phyloP scores from a whole-genome alignment of 2,797 vertebrate species.

The Phoxinus dragarum region DNA sequence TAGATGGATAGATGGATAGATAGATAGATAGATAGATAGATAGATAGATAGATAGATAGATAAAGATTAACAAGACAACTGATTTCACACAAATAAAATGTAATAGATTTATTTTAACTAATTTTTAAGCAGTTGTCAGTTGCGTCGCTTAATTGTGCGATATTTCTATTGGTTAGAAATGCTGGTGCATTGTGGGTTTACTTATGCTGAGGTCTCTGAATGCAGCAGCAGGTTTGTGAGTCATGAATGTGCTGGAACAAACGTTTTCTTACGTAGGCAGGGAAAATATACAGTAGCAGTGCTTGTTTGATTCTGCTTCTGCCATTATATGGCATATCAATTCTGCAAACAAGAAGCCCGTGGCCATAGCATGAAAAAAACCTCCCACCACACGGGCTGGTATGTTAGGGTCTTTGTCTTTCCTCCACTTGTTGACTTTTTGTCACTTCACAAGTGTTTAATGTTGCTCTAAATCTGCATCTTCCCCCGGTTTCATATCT shows the following conservation, averaged over 20 bases:
- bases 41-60: neutral
- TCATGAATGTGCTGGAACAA: constrained; percentile 42
- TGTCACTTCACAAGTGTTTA: neutral
- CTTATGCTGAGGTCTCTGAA: constrained; percentile 33
- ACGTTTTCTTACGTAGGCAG: constrained; percentile 40
- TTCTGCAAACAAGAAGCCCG: neutral
- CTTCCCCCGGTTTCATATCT: constrained; percentile 11
- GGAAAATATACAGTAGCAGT: constrained; percentile 19
- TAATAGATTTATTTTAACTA: neutral
- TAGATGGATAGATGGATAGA: neutral
- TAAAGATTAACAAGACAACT: neutral
- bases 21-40: neutral
- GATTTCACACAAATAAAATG: neutral
- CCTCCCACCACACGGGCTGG: neutral
- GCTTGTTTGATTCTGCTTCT: constrained; percentile 24
- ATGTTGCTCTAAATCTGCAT: neutral
- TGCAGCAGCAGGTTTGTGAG: constrained; percentile 46
- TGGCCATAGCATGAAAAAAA: neutral
- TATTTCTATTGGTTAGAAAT: neutral
- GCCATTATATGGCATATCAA: constrained; percentile 18
- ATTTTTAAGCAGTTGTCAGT: neutral
- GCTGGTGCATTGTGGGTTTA: constrained; percentile 24
- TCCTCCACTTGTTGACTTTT: neutral
- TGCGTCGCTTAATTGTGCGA: neutral
- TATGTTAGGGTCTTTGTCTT: neutral